These are phyloP conservation scores for Scrobipalpa atriplicella DNA, from an alignment of 2,888 invertebrate genomes.

Conservation along the genomic window DNA sequence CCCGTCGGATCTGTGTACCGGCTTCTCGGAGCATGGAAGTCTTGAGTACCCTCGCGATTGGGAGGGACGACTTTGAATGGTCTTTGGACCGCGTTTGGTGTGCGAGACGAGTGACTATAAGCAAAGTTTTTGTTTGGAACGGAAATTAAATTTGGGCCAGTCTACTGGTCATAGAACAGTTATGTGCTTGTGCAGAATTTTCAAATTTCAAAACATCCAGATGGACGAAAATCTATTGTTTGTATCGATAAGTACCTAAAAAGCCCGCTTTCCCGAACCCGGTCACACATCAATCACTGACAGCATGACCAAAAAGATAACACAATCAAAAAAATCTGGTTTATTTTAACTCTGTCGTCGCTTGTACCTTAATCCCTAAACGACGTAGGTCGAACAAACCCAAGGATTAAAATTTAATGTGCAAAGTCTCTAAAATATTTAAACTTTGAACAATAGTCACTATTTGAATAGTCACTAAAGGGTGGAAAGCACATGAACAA, in stretches of 20 bases:
- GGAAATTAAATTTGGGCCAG: no score
- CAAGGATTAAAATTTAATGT: conserved; percentile 21
- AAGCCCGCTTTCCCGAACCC: no score
- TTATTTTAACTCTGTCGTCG: neutral
- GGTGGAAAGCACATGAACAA: conserved; percentile 40
- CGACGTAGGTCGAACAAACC: neutral
- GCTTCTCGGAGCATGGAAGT: conserved; percentile 37
- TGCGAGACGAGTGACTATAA: neutral
- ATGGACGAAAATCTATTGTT: no score
- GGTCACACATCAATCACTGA: no score
- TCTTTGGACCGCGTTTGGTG: neutral
- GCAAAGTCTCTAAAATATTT: conserved; percentile 40
- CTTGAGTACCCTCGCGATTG: conserved; percentile 15
- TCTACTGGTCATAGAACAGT: no score
- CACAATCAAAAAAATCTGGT: no score
- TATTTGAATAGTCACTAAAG: conserved; percentile 53
- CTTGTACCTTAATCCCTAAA: conserved; percentile 3
- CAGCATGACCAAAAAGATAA: no score
- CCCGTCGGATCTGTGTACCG: conserved; percentile 52
- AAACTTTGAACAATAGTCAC: conserved; percentile 40
- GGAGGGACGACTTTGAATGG: conserved; percentile 19
- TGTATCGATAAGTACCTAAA: no score
- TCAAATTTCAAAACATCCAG: no score
- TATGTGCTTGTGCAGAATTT: no score
- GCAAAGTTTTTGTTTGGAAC: no score